Base-by-base conservation (phyloP, 2,797 vertebrate species). In the Echeneis naucrates region DNA sequence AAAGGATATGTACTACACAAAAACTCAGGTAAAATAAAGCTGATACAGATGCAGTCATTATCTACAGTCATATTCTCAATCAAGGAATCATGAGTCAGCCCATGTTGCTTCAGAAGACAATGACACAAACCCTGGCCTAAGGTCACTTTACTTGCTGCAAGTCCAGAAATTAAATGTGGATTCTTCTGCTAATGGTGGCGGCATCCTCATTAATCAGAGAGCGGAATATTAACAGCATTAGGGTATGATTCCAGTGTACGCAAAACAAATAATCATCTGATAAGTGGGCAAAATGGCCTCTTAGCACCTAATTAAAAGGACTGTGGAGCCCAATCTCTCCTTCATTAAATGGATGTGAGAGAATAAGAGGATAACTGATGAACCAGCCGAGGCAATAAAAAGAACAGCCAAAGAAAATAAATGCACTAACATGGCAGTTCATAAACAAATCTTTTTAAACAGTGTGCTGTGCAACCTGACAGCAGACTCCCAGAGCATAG, bases 211-310 rank as follows among this genome's bases (percentile, higher is more conserved):
- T 90, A 88, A 89, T 85, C 77, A 83, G 37, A 42, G 68, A 21
- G 73, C 13, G 32, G 52, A 33, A 80, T 74, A 84, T 86, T 69
- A 87, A 83, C 17, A 1, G 53, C 10, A 37, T 73, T 52, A 47
- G 44, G 56, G 56, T 68, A 79, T 90, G 91, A 92, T 93, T 92
- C 89, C 80, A 84, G 67, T 61, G 70, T 80, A 81, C 66, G 83
- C 79, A 74, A 72, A 72, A 84, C 84, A 87, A 91, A 89, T 82
- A 88, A 89, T 88, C 70, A 83, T 74, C 84, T 69, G 68, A 90
- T 87, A 85, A 82, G 45, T 13, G 52, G 45, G 73, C 65, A 63
- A 83, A 88, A 88, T 58, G 63, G 73, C 71, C 81, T 82, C 50
- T 77, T 64, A 57, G 61, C 16, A 33, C 51, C 72, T 84, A 65